These are phyloP conservation scores for Gracilinanus agilis DNA, from an alignment of 2,113 vertebrate species.

Conservation along the genomic window DNA sequence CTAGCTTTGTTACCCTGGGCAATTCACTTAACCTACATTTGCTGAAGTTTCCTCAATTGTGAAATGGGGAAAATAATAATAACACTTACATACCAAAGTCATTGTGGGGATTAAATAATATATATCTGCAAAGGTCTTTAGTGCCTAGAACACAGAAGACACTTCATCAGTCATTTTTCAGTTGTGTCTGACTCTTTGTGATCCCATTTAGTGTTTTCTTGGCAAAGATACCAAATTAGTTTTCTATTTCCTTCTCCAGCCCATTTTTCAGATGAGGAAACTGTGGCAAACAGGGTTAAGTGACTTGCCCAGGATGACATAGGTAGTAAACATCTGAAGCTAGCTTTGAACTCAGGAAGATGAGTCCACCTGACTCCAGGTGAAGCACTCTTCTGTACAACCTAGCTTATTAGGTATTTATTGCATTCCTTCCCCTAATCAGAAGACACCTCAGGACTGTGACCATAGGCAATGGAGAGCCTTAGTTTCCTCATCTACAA, in stretches of 20 bases:
- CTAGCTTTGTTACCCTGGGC: not conserved
- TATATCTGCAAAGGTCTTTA: not conserved
- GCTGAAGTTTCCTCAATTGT: not conserved
- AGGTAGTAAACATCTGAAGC: no score
- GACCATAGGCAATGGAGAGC: not conserved
- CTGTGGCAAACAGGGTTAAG: no score
- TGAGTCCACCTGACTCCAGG: no score
- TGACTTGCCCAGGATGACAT: no score
- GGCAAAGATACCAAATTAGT: no score
- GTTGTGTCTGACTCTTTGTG: no score
- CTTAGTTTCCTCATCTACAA: not conserved
- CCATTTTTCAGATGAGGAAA: no score
- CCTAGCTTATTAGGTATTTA: not conserved
- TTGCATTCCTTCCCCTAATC: not conserved
- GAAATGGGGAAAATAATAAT: not conserved
- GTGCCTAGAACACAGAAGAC: not conserved
- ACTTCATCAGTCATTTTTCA: no score
- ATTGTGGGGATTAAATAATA: not conserved
- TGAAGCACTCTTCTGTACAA: no score
- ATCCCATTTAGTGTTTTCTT: no score
- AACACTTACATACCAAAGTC: not conserved
- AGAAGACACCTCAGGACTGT: not conserved
- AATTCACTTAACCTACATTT: not conserved
- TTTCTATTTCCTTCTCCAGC: no score
- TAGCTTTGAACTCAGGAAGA: no score